Conservation (phyloP, 2,888 invertebrate species). For the Drosophila dives region DNA sequence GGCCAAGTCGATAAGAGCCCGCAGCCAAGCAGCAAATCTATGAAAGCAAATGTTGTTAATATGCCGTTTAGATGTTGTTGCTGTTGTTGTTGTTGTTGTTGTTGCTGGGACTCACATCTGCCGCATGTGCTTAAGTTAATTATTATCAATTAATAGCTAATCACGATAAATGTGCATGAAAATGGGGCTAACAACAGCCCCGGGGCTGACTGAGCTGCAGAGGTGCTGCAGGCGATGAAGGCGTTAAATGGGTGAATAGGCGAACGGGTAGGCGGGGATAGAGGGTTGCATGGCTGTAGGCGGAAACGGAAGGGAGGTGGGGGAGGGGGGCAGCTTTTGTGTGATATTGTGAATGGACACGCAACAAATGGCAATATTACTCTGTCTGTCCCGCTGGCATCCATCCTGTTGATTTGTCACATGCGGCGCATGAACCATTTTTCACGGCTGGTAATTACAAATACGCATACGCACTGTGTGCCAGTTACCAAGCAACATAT, state of each 20-base stretch:
- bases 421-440: constrained; percentile 67
- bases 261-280: background rate
- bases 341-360: constrained; percentile 8
- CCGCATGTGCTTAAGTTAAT: constrained; percentile 76
- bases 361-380: constrained; percentile 63
- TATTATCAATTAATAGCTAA: constrained; percentile 80
- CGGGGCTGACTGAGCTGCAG: constrained; percentile 9
- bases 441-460: constrained; percentile 60
- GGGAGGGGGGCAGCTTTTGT: background rate
- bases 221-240: background rate
- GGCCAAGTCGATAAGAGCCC: constrained; percentile 44
- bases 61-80: constrained; percentile 48
- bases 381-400: constrained; percentile 29
- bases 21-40: constrained; percentile 22
- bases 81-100: constrained; percentile 8
- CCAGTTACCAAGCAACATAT: constrained; percentile 5
- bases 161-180: constrained; percentile 79
- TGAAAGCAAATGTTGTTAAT: constrained; percentile 48
- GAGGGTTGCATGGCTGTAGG: background rate
- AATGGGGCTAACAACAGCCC: constrained; percentile 46
- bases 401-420: constrained; percentile 71
- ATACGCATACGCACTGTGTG: constrained; percentile 61
- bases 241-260: background rate
- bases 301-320: background rate
- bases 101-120: constrained; percentile 55